A percentile compares a stretch with the other conserved stretches of the same genome.
These are phyloP conservation scores for Oryzias woworae DNA, from an alignment of 2,113 vertebrate genomes.

Conservation along the genomic window DNA sequence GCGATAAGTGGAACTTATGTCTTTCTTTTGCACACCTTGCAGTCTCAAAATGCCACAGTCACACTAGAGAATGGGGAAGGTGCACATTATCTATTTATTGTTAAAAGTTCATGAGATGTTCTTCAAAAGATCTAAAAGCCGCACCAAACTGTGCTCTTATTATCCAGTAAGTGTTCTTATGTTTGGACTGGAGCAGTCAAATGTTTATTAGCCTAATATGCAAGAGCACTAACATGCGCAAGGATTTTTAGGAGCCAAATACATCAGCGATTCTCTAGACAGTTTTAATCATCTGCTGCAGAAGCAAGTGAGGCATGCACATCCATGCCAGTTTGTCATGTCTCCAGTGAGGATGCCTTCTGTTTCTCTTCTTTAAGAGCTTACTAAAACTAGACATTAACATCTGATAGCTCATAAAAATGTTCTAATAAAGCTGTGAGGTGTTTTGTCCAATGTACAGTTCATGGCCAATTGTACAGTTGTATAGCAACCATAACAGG, in stretches of 20 bases:
- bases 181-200: too few relatives aligned
- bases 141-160: constrained; percentile 94
- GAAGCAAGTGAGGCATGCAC: not conserved
- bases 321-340: not conserved
- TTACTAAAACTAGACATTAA: too few relatives aligned
- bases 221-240: too few relatives aligned
- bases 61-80: not conserved
- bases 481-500: too few relatives aligned
- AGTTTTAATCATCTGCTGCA: not conserved
- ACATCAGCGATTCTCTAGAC: not conserved
- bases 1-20: constrained; percentile 11
- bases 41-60: constrained; percentile 30
- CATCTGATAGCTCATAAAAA: too few relatives aligned
- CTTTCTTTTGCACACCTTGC: constrained; percentile 19
- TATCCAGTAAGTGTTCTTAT: constrained; percentile 86
- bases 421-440: too few relatives aligned
- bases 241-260: too few relatives aligned
- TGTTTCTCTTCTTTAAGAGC: not conserved
- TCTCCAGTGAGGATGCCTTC: not conserved
- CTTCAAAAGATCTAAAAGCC: constrained; percentile 63
- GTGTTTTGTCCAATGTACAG: too few relatives aligned
- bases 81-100: constrained; percentile 72
- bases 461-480: too few relatives aligned
- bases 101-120: constrained; percentile 57
- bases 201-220: too few relatives aligned